Percentiles rank a stretch among this genome's conserved stretches.
Conservation (phyloP, 2,888 invertebrate genomes). For the Idaea aversata region DNA sequence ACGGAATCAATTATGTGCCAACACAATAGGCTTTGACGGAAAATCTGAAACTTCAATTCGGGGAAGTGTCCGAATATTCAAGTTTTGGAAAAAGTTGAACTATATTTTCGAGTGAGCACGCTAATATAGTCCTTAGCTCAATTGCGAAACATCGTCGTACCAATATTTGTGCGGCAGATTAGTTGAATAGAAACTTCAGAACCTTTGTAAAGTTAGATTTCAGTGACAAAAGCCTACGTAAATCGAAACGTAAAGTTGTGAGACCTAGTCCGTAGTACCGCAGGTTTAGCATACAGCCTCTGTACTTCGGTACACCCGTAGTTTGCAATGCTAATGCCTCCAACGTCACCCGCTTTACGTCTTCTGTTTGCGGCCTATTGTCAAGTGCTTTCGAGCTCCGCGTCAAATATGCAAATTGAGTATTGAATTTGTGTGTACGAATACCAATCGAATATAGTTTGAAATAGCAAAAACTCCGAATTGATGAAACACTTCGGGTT, state of each 20-base stretch:
- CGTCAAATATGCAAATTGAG: constrained; percentile 16
- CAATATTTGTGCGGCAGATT: background rate
- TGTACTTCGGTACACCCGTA: constrained; percentile 1
- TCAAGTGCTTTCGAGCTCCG: constrained; percentile 8
- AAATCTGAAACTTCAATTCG: too few relatives aligned
- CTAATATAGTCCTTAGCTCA: background rate
- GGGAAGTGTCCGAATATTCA: too few relatives aligned
- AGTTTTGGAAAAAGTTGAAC: too few relatives aligned
- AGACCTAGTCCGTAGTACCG: constrained; percentile 9
- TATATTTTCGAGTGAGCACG: background rate
- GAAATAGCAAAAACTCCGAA: background rate
- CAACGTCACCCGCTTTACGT: constrained; percentile 23
- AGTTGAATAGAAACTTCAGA: background rate
- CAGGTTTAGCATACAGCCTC: constrained; percentile 22
- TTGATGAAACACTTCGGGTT: background rate
- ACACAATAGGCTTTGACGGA: too few relatives aligned
- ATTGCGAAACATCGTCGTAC: background rate
- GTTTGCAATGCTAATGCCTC: constrained; percentile 29
- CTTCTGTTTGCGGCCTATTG: constrained; percentile 19
- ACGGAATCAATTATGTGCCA: too few relatives aligned
- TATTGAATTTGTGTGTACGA: constrained; percentile 3
- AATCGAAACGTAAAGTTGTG: background rate
- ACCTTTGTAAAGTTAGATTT: background rate
- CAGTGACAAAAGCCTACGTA: background rate
- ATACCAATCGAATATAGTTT: constrained; percentile 3